Conservation (phyloP, 2,797 vertebrate genomes). For the Labeo calbasu region DNA sequence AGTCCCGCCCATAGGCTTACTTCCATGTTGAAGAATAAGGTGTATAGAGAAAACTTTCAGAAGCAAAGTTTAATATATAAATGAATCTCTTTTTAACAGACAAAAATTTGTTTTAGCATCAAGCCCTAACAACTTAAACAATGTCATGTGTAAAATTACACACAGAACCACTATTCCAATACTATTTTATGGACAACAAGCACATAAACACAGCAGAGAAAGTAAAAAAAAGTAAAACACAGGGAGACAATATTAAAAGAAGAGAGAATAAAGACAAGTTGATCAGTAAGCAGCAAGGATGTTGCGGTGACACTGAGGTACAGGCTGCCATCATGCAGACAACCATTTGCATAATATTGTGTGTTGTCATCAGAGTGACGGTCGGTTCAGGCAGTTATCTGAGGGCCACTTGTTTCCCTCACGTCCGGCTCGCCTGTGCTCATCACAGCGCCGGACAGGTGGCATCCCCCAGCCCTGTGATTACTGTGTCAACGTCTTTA, state of each 20-base stretch:
- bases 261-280: conserved; percentile 38
- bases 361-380: conserved; percentile 77
- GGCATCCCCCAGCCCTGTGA: conserved; percentile 78
- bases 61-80: neutral
- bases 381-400: conserved; percentile 73
- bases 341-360: conserved; percentile 80
- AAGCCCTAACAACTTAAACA: neutral
- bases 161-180: neutral
- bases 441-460: conserved; percentile 76
- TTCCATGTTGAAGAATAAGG: too few relatives aligned
- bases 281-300: conserved; percentile 46
- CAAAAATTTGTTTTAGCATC: neutral
- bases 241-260: conserved; percentile 15
- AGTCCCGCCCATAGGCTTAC: too few relatives aligned
- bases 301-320: conserved; percentile 49
- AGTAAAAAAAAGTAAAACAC: neutral
- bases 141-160: neutral
- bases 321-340: conserved; percentile 65
- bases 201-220: neutral
- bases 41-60: neutral
- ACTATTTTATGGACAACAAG: neutral
- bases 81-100: neutral
- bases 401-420: conserved; percentile 58
- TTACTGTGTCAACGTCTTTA: conserved; percentile 82
- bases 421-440: conserved; percentile 61